These are phyloP conservation scores for Aptenodytes forsteri DNA, from an alignment of 2,113 vertebrate species.

Conservation along the genomic window DNA sequence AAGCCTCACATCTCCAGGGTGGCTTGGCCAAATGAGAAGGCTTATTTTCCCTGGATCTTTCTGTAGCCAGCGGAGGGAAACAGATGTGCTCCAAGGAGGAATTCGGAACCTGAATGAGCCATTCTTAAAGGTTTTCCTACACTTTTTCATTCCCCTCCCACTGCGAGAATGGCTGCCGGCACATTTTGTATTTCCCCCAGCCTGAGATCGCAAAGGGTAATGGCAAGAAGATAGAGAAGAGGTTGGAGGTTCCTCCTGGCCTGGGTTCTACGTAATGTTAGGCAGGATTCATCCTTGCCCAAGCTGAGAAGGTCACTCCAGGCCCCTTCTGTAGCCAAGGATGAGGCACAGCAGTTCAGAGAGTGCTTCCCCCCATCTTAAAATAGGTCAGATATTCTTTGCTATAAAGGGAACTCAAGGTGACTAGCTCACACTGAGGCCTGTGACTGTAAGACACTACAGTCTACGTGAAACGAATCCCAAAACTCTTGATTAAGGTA, in stretches of 20 bases:
- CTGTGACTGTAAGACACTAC: neutral
- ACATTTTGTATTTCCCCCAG: neutral
- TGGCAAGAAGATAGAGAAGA: neutral
- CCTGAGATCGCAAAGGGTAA: neutral
- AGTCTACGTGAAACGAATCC: neutral
- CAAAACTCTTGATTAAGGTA: accelerated
- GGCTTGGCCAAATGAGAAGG: neutral
- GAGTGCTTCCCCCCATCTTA: neutral
- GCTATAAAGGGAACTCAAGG: neutral
- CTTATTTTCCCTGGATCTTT: neutral
- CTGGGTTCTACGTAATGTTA: neutral
- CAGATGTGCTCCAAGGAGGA: neutral
- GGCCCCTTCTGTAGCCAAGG: neutral
- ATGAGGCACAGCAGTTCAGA: neutral
- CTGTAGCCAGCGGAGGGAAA: neutral
- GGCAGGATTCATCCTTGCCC: neutral
- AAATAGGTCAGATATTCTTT: neutral
- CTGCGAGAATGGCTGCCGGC: neutral
- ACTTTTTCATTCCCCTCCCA: neutral
- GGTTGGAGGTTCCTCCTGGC: neutral
- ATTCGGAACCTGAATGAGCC: neutral
- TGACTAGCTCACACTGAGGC: neutral
- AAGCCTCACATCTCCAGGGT: neutral
- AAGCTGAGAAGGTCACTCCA: neutral
- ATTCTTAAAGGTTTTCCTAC: accelerated